Percentiles rank a stretch among this genome's conserved stretches.
These are phyloP conservation scores for Thalpophila matura DNA, from an alignment of 2,888 invertebrate species.

Conservation along the genomic window DNA sequence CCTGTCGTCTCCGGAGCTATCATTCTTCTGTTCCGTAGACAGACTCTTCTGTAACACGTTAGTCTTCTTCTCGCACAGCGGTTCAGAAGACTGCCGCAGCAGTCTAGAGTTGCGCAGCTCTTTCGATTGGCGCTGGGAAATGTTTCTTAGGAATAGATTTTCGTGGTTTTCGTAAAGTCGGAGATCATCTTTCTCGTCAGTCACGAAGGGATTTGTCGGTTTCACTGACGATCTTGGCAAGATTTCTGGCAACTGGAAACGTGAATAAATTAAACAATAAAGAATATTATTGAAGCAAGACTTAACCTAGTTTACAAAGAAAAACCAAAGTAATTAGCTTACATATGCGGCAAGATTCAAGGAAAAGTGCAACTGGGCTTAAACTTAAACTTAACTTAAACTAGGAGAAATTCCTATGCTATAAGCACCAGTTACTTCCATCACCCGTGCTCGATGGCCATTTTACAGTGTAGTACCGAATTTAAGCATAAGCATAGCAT, in stretches of 20 bases:
- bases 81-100: slow-evolving; percentile 84
- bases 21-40: slow-evolving; percentile 81
- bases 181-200: slow-evolving; percentile 73
- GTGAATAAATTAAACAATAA: not conserved
- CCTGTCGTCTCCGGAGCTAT: slow-evolving; percentile 68
- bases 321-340: no score
- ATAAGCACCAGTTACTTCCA: no score
- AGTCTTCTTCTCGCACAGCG: slow-evolving; percentile 77
- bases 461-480: no score
- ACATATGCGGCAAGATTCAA: no score
- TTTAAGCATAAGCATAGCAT: no score
- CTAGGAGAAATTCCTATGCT: no score
- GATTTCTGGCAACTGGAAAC: slow-evolving; percentile 82
- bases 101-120: slow-evolving; percentile 81
- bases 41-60: slow-evolving; percentile 80
- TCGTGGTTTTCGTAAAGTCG: slow-evolving; percentile 86
- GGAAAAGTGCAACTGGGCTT: no score
- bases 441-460: no score
- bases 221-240: slow-evolving; percentile 77
- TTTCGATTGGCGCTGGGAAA: slow-evolving; percentile 84
- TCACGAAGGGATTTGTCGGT: slow-evolving; percentile 81
- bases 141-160: slow-evolving; percentile 83
- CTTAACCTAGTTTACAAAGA: no score
- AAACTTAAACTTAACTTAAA: no score
- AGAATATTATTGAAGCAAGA: no score